Percentiles rank a stretch among this genome's conserved stretches.
phyloP scores from a whole-genome alignment of 2,888 invertebrate species.

The Leucoma salicis region DNA sequence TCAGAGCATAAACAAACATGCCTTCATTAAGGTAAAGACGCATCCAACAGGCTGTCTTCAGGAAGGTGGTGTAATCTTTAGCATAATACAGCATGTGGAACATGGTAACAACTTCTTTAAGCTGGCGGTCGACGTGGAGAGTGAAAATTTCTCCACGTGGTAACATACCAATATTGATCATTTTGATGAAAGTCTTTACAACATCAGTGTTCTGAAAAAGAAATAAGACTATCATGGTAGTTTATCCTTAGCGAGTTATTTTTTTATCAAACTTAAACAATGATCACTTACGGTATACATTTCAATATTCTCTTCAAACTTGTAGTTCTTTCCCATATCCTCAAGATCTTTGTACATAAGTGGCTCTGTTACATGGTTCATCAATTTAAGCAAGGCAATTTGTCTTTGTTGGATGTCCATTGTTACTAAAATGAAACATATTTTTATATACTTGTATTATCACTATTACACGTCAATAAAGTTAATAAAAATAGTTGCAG shows the following conservation, averaged over 20 bases:
- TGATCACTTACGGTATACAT: slow-evolving; percentile 55
- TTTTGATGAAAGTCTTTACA: slow-evolving; percentile 81
- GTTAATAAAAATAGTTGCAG: too few species aligned
- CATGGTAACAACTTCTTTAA: slow-evolving; percentile 74
- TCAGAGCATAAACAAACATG: slow-evolving; percentile 81
- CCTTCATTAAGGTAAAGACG: slow-evolving; percentile 79
- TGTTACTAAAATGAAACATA: slow-evolving; percentile 51
- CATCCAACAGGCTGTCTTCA: slow-evolving; percentile 77
- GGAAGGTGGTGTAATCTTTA: slow-evolving; percentile 76
- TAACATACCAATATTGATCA: slow-evolving; percentile 78
- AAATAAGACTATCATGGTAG: neutral
- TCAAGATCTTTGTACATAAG: slow-evolving; percentile 71
- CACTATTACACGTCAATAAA: too few species aligned
- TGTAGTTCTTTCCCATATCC: slow-evolving; percentile 64
- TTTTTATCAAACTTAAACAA: neutral
- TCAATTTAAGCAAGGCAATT: slow-evolving; percentile 70
- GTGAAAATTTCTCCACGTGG: slow-evolving; percentile 81
- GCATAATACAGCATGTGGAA: slow-evolving; percentile 80
- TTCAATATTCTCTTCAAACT: slow-evolving; percentile 64
- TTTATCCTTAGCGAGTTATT: neutral
- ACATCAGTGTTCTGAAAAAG: slow-evolving; percentile 75
- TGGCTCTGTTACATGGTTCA: slow-evolving; percentile 76
- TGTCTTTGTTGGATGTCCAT: slow-evolving; percentile 69
- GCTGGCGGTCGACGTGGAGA: slow-evolving; percentile 70
- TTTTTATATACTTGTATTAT: too few species aligned